These are phyloP conservation scores for Sapajus apella DNA, from an alignment of 2,113 vertebrate species.

Conservation along the genomic window DNA sequence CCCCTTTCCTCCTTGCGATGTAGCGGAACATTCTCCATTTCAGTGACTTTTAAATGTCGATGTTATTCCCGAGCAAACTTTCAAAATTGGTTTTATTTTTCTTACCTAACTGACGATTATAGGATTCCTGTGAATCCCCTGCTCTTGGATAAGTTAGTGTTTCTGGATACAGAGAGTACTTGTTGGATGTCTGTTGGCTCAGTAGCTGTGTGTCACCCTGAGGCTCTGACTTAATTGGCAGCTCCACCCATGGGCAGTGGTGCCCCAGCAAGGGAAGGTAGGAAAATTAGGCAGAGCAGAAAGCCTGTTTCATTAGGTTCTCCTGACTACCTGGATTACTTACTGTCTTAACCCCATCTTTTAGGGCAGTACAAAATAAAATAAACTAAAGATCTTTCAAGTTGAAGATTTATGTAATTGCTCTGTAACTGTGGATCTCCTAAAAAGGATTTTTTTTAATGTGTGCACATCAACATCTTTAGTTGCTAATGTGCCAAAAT, in stretches of 20 bases:
- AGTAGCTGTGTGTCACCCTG: neutral
- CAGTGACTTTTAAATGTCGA: neutral
- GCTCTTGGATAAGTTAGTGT: neutral
- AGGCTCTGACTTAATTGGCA: neutral
- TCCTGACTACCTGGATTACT: neutral
- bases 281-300: neutral
- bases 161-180: conserved; percentile 2
- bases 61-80: neutral
- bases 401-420: neutral
- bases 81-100: conserved; percentile 21
- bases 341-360: neutral
- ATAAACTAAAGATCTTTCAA: neutral
- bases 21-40: neutral
- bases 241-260: neutral
- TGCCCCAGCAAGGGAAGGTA: neutral
- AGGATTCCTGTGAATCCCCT: neutral
- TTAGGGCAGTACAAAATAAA: neutral
- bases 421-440: neutral
- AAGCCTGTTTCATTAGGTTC: neutral
- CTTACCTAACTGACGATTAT: neutral
- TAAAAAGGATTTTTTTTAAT: neutral
- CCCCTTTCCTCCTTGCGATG: neutral
- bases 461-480: neutral
- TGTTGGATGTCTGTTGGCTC: neutral
- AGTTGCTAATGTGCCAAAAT: neutral